Conservation (phyloP, 2,888 invertebrate genomes). For the Dorcus hopei region DNA sequence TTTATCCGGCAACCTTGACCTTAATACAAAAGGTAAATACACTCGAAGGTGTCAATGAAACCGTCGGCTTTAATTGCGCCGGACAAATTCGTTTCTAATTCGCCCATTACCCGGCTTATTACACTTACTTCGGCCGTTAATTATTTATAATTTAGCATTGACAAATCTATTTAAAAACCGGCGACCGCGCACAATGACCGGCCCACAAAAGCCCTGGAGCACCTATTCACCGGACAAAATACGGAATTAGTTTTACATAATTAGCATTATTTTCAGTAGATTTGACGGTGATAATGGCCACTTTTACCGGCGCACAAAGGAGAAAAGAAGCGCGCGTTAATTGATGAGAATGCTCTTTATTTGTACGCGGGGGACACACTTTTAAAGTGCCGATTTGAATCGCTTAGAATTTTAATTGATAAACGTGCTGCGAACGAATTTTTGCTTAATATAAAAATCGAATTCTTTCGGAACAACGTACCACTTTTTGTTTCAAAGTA, state of each 20-base stretch:
- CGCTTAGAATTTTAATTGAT: not conserved
- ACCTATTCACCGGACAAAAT: conserved; percentile 8
- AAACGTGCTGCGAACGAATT: too few relatives aligned
- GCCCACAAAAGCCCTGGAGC: conserved; percentile 1
- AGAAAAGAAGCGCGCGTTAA: too few relatives aligned
- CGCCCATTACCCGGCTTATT: too few relatives aligned
- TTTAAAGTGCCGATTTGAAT: conserved; percentile 4
- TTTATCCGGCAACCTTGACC: too few relatives aligned
- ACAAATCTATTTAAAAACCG: conserved; percentile 1
- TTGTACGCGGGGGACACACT: conserved; percentile 2
- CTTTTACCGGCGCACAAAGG: not conserved
- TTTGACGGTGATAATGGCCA: conserved; percentile 9
- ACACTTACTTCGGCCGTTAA: not conserved
- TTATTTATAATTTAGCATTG: not conserved
- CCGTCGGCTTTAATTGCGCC: too few relatives aligned
- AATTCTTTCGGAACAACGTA: too few relatives aligned
- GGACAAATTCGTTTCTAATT: too few relatives aligned
- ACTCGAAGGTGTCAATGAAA: too few relatives aligned
- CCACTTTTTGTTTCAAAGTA: too few relatives aligned
- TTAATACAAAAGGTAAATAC: too few relatives aligned
- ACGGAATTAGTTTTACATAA: conserved; percentile 11
- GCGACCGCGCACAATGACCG: conserved; percentile 1
- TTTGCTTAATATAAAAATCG: too few relatives aligned
- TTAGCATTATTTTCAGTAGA: conserved; percentile 14
- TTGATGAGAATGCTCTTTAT: too few relatives aligned